Conservation (phyloP, 2,888 invertebrate species). For the Gymnosoma rotundatum region DNA sequence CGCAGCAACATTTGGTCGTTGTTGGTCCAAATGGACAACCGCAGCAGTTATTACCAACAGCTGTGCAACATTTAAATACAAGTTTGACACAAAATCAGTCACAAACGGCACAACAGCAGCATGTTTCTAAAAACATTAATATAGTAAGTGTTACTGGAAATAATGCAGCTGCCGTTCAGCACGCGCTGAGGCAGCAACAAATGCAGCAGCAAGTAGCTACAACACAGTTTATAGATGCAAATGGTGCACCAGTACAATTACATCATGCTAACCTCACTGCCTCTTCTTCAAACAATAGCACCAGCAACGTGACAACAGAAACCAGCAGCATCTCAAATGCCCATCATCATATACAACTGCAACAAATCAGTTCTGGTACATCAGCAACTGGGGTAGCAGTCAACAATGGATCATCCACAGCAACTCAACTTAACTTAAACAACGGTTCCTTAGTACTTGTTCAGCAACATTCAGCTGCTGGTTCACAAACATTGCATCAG, state of each 20-base stretch:
- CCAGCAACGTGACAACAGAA: slow-evolving; percentile 46
- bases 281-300: slow-evolving; percentile 52
- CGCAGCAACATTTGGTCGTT: slow-evolving; percentile 75
- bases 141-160: slow-evolving; percentile 77
- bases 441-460: slow-evolving; percentile 81
- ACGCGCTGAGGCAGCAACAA: slow-evolving; percentile 77
- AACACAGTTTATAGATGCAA: slow-evolving; percentile 76
- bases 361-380: slow-evolving; percentile 68
- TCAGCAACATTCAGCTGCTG: slow-evolving; percentile 76
- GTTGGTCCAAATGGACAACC: slow-evolving; percentile 75
- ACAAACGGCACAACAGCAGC: slow-evolving; percentile 71
- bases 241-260: slow-evolving; percentile 75
- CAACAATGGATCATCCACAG: slow-evolving; percentile 60
- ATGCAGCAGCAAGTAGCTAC: slow-evolving; percentile 73
- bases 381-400: slow-evolving; percentile 63
- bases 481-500: slow-evolving; percentile 72
- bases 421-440: slow-evolving; percentile 80
- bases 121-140: slow-evolving; percentile 75
- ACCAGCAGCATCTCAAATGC: slow-evolving; percentile 63
- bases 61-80: slow-evolving; percentile 76
- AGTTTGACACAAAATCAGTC: slow-evolving; percentile 61
- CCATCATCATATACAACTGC: slow-evolving; percentile 75
- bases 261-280: slow-evolving; percentile 73
- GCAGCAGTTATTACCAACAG: slow-evolving; percentile 75
- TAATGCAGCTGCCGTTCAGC: slow-evolving; percentile 77